Evolutionary conservation across 2,113 vertebrate genomes (phyloP), one percentile per base, ranked within the genome.

Genomic region (Hemichromis elongatus): DNA sequence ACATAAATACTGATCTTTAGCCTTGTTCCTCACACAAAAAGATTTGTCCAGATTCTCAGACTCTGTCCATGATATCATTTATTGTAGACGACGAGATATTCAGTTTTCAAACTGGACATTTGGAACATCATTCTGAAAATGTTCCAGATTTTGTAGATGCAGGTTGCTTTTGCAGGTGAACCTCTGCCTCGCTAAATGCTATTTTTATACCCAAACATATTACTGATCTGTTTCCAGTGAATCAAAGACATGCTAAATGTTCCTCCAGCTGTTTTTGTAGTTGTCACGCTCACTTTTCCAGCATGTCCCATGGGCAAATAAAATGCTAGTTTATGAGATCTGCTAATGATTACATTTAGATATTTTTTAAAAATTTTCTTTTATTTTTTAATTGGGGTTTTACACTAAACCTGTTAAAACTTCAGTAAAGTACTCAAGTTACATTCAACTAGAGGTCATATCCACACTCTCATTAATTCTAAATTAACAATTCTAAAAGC

Each of bases 271-370:
- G 35, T 61, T 3, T 66, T 24, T 66, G 21, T 5, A 40, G 61
- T 5, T n/a, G n/a, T n/a, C n/a, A n/a, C 0, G 7, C 61, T 66
- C n/a, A 8, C n/a, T 66, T 21, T 66, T 1, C 11, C 33, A 66
- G 1, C 0, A 40, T 66, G 11, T 3, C 28, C 28, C 57, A 33
- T 10, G 28, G 16, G 0, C 9, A 0, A 59, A 19, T 6, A 33
- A 33, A 61, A 19, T 37, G 21, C 0, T 0, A 2, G 11, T 37
- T 37, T 21, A 66, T 37, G 1, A 68, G 35, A 24, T 24, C 35
- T 68, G n/a, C 35, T 42, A 40, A 42, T 6, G 12, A 42, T 42
- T 68, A 35, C 63, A 35, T n/a, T n/a, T n/a, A n/a, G n/a, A n/a
- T n/a, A n/a, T n/a, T n/a, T n/a, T n/a, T n/a, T n/a, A n/a, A n/a